Percentiles rank a stretch among this genome's conserved stretches.
Conservation (phyloP, 2,113 vertebrate genomes). For the Rhea pennata region DNA sequence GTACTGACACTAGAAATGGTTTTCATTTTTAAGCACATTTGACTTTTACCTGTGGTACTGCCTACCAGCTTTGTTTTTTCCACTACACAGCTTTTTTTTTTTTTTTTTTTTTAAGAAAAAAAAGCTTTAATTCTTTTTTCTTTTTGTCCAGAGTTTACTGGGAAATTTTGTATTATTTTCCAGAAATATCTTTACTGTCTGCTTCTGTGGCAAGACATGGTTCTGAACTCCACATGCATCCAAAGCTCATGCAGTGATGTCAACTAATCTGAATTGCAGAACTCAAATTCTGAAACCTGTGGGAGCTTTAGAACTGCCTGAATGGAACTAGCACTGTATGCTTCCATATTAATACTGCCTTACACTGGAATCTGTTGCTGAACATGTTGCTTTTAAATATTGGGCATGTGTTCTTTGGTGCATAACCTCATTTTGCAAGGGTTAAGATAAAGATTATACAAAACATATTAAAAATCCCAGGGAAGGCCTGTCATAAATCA, state of each 20-base stretch:
- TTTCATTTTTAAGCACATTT: background rate
- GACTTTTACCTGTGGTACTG: background rate
- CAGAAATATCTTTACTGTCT: background rate
- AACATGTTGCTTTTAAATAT: background rate
- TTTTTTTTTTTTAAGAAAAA: background rate
- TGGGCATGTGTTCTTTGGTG: background rate
- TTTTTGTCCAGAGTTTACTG: background rate
- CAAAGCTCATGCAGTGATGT: background rate
- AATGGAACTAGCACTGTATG: accelerated
- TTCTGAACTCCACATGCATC: background rate
- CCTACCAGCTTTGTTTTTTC: background rate
- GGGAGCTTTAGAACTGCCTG: background rate
- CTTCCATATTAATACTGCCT: background rate
- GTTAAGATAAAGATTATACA: background rate
- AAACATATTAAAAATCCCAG: background rate
- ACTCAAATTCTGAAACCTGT: accelerated
- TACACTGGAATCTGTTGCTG: background rate
- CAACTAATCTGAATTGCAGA: background rate
- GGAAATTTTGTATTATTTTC: background rate
- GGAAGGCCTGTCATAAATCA: background rate
- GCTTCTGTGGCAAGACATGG: background rate
- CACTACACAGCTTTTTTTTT: background rate
- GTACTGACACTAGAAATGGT: background rate
- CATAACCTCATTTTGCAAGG: background rate
- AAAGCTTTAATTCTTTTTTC: background rate